Percentiles rank a stretch among this genome's conserved stretches.
Evolutionary conservation across 1,140 invertebrate species (phyloP).

Genomic region (Zaprionus taronus): DNA sequence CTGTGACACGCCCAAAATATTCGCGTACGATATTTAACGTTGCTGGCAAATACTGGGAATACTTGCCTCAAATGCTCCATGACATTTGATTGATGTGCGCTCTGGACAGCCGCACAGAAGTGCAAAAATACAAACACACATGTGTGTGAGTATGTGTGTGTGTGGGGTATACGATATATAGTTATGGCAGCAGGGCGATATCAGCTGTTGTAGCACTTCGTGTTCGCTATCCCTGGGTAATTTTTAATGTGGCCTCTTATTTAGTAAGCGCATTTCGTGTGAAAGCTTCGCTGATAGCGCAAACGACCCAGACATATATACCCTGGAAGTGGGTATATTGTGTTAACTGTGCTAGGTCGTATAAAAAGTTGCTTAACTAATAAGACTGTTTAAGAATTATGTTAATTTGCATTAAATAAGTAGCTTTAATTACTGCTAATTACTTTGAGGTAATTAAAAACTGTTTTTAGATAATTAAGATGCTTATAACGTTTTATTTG

Average conservation of each 20-base stretch:
- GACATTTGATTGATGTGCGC: constrained; percentile 74
- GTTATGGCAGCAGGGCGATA: constrained; percentile 29
- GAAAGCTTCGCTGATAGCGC: constrained; percentile 29
- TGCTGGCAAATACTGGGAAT: constrained; percentile 24
- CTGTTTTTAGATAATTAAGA: not conserved
- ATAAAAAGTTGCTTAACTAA: not conserved
- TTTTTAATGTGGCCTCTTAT: constrained; percentile 62
- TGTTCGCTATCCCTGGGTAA: constrained; percentile 62
- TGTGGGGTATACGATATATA: constrained; percentile 24
- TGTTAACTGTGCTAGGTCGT: not conserved
- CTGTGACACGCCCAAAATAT: constrained; percentile 59
- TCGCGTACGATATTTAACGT: constrained; percentile 35
- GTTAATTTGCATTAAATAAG: not conserved
- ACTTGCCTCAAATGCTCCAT: constrained; percentile 64
- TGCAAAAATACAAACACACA: constrained; percentile 46
- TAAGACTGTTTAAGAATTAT: not conserved
- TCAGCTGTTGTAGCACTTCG: constrained; percentile 61
- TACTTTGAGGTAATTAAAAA: not conserved
- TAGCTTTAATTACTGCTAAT: not conserved
- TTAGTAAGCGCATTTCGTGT: constrained; percentile 48
- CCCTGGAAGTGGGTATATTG: not conserved
- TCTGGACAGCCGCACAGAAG: constrained; percentile 69
- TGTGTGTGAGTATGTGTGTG: constrained; percentile 5
- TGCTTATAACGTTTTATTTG: not conserved
- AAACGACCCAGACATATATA: constrained; percentile 18